Percentiles rank a stretch among this genome's conserved stretches.
Conservation (phyloP, 2,797 vertebrate genomes). For the Eulemur mongoz region DNA sequence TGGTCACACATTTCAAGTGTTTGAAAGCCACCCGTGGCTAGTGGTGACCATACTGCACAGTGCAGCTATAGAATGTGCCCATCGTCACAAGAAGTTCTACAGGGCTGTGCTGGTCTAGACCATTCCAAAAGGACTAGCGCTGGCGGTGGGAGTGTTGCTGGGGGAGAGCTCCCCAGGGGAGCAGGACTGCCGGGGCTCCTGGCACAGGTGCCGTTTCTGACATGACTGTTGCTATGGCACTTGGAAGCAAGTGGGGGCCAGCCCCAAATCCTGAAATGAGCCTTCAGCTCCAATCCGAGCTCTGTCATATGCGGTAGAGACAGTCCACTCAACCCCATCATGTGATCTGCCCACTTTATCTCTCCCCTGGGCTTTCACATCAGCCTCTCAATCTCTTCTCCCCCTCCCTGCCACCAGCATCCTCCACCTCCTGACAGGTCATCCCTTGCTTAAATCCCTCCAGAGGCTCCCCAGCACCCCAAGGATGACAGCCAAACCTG, state of each 20-base stretch:
- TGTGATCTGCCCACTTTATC: not conserved
- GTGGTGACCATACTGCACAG: rapidly evolving
- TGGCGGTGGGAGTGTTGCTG: too few relatives aligned
- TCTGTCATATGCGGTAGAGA: not conserved
- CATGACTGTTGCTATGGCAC: too few relatives aligned
- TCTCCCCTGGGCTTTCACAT: not conserved
- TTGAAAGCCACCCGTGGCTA: not conserved
- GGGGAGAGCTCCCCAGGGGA: not conserved
- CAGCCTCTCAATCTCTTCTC: not conserved
- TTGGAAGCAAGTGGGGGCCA: not conserved
- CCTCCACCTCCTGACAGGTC: not conserved
- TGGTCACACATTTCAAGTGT: not conserved
- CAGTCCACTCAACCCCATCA: not conserved
- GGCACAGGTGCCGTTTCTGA: not conserved
- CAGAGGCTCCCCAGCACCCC: not conserved
- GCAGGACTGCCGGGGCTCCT: not conserved
- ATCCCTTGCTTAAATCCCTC: not conserved
- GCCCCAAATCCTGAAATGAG: not conserved
- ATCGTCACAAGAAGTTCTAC: not conserved
- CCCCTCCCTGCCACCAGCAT: not conserved
- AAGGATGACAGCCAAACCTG: not conserved
- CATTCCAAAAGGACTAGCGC: not conserved
- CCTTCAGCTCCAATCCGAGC: not conserved
- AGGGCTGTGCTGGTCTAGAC: not conserved
- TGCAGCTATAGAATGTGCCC: not conserved